These are phyloP conservation scores for Anadara kagoshimensis DNA, from an alignment of 1,140 invertebrate species.

Conservation along the genomic window DNA sequence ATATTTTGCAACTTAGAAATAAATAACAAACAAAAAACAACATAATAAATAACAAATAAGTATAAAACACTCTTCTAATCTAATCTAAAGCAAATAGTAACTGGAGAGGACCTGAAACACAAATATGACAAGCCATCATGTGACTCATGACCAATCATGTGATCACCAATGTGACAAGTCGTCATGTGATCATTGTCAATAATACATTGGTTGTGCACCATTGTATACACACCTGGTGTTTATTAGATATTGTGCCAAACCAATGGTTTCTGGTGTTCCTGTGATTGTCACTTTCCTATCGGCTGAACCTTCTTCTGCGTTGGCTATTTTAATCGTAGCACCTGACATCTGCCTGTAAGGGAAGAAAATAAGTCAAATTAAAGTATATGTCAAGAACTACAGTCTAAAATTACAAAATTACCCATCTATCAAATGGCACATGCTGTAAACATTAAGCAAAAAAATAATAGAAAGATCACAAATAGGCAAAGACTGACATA, in stretches of 20 bases:
- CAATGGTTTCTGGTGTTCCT: conserved; percentile 96
- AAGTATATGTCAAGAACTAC: neutral
- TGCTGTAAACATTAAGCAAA: no score
- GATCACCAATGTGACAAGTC: neutral
- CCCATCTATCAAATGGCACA: no score
- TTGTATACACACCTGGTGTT: conserved; percentile 83
- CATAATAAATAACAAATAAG: conserved; percentile 13
- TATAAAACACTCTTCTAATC: conserved; percentile 5
- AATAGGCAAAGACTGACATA: no score
- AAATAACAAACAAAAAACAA: conserved; percentile 12
- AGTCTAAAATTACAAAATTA: neutral
- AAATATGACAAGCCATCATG: neutral
- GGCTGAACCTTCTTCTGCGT: conserved; percentile 95
- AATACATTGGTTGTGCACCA: conserved; percentile 33
- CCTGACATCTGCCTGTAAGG: conserved; percentile 91
- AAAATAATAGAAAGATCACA: no score
- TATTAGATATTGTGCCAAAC: conserved; percentile 98
- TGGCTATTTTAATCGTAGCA: conserved; percentile 98
- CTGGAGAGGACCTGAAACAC: neutral
- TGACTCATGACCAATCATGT: conserved; percentile 32
- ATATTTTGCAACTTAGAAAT: neutral
- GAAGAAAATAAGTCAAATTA: conserved; percentile 18
- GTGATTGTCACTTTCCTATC: conserved; percentile 98
- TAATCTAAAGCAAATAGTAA: conserved; percentile 6
- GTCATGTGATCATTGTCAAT: conserved; percentile 1